A percentile compares a stretch with the other conserved stretches of the same genome.
These are phyloP conservation scores for Callithrix jacchus DNA, from an alignment of 2,113 vertebrate species.

Conservation along the genomic window DNA sequence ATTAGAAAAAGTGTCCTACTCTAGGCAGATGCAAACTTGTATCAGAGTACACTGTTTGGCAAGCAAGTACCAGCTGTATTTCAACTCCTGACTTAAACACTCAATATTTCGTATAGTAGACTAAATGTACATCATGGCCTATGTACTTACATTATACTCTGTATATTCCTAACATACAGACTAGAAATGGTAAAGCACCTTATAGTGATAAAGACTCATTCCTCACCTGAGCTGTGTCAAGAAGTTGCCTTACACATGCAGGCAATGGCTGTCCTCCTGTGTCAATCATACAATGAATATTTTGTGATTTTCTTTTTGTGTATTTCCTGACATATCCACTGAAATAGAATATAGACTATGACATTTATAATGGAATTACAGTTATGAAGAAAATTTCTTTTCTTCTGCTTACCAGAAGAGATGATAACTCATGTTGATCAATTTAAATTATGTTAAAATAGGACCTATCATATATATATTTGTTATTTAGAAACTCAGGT, in stretches of 20 bases:
- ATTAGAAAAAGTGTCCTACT: background rate
- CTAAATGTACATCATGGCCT: background rate
- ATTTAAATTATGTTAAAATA: background rate
- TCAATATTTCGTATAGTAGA: background rate
- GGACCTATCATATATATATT: background rate
- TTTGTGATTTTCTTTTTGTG: background rate
- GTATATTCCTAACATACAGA: background rate
- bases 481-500: background rate
- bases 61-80: background rate
- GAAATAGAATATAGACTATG: background rate
- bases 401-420: background rate
- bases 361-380: fast-evolving
- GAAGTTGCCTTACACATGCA: background rate
- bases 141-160: background rate
- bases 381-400: background rate
- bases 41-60: background rate
- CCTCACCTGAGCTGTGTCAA: background rate
- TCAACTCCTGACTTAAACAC: background rate
- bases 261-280: background rate
- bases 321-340: background rate
- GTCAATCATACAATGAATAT: background rate
- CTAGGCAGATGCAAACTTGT: background rate
- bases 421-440: background rate
- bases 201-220: background rate
- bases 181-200: background rate